Conservation (phyloP, 2,888 invertebrate species). For the Dorcus parallelipipedus region DNA sequence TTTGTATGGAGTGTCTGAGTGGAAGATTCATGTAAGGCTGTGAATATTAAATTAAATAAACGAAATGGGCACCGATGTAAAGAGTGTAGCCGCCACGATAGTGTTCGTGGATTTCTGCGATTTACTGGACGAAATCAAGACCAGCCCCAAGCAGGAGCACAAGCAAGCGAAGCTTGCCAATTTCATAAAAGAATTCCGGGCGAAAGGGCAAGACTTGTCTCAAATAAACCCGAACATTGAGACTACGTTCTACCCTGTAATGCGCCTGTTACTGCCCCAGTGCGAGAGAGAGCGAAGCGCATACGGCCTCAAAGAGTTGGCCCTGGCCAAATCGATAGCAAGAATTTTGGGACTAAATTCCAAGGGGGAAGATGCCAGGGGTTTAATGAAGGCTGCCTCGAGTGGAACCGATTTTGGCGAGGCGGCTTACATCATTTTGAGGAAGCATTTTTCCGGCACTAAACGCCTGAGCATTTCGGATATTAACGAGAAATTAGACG, state of each 20-base stretch:
- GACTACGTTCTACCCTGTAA: slow-evolving; percentile 64
- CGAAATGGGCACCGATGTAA: not conserved
- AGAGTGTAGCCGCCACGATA: slow-evolving; percentile 10
- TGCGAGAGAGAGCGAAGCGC: slow-evolving; percentile 75
- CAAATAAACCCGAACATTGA: slow-evolving; percentile 40
- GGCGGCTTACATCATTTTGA: slow-evolving; percentile 68
- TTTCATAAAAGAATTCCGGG: slow-evolving; percentile 5
- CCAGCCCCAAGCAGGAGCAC: not conserved
- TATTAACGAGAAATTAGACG: slow-evolving; percentile 73
- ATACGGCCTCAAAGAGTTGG: slow-evolving; percentile 79
- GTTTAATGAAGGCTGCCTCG: slow-evolving; percentile 5
- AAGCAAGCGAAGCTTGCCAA: slow-evolving; percentile 8
- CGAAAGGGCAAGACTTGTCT: slow-evolving; percentile 40
- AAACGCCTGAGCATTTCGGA: slow-evolving; percentile 61
- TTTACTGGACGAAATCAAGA: slow-evolving; percentile 9
- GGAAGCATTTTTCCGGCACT: slow-evolving; percentile 51
- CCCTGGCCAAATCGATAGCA: slow-evolving; percentile 70
- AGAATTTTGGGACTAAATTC: slow-evolving; percentile 68
- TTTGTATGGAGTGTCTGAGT: too few relatives aligned
- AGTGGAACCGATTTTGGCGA: slow-evolving; percentile 72
- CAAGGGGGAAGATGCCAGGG: not conserved
- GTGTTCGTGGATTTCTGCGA: slow-evolving; percentile 15
- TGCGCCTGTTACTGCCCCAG: slow-evolving; percentile 76
- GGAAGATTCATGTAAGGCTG: too few relatives aligned
- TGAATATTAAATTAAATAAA: not conserved